These are phyloP conservation scores for Cirrhinus molitorella DNA, from an alignment of 2,797 vertebrate species.

Conservation along the genomic window DNA sequence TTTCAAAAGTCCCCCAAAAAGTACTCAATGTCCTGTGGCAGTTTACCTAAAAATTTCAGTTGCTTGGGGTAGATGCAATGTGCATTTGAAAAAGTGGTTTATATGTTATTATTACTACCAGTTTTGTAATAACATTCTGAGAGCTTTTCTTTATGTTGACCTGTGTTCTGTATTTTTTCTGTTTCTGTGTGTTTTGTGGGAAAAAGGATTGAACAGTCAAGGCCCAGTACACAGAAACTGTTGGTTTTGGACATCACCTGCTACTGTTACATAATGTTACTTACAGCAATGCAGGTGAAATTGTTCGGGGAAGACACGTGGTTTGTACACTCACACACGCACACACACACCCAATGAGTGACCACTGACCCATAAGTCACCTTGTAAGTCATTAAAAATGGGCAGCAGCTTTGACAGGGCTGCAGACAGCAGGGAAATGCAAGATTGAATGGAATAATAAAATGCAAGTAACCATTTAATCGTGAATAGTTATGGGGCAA, in stretches of 20 bases:
- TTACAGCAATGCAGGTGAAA: conserved; percentile 13
- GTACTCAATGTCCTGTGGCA: conserved; percentile 40
- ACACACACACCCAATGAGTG: neutral
- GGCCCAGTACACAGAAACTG: conserved; percentile 44
- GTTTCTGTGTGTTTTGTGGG: conserved; percentile 17
- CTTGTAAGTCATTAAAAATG: neutral
- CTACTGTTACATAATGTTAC: conserved; percentile 40
- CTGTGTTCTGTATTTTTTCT: neutral
- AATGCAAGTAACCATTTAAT: conserved; percentile 6
- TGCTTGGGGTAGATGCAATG: neutral
- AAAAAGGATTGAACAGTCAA: neutral
- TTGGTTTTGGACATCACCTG: conserved; percentile 44
- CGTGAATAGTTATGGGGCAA: neutral
- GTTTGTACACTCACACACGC: neutral
- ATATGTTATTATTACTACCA: neutral
- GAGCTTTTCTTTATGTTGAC: neutral
- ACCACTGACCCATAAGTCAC: conserved; percentile 20
- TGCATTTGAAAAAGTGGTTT: neutral
- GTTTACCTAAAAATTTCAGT: conserved; percentile 26
- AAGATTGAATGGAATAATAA: neutral
- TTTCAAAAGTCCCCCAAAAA: conserved; percentile 43
- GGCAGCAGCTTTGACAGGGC: neutral
- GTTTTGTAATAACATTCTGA: neutral
- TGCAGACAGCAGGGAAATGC: conserved; percentile 13
- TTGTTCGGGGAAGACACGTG: neutral